Base-by-base conservation (phyloP, 2,888 invertebrate species). In the Teleiodes luculella region DNA sequence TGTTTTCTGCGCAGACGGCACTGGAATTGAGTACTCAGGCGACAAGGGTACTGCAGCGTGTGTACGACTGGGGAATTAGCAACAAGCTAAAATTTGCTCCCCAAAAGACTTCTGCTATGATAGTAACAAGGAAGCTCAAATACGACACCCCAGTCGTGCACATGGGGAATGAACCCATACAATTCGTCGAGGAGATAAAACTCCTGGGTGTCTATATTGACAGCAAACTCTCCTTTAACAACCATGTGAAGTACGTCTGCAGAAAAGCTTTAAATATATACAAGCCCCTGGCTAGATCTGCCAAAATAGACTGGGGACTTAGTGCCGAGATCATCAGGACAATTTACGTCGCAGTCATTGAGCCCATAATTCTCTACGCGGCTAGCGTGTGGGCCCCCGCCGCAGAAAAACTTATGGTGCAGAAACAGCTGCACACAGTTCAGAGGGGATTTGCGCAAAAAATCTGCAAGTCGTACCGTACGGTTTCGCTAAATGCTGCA, bases 181-280 rank as follows among this genome's bases (percentile, higher is more conserved):
- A 2, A 1, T 1, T 59, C 13, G 39, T 39, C 0, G 31, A 51
- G 0, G 54, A 56, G 7, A 52, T 64, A 0, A 62, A 59, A 39
- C 14, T 62, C 0, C 35, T 61, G 8, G 60, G 60, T 0, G 30
- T 61, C 1, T 53, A 16, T 24, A 24, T 24, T 4, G 24, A 24
- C 24, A 24, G 6, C 24, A 24, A 24, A 24, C 35, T 56, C 3
- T 4, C 24, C 8, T 46, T 46, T 13, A 31, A 46, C n/a, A 46
- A 13, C 1, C 46, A 46, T 14, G 46, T 46, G 6, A 16, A 13
- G 1, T 30, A 46, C 30, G 14, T 46, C 1, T 46, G 46, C 31
- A 13, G 14, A 13, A 46, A 46, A 46, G 46, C 46, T 8, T 3
- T 28, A 13, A 30, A 14, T 4, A 8, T 46, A 1, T 46, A 46